phyloP scores from a whole-genome alignment of 2,888 invertebrate genomes.

The Halictus ligatus region DNA sequence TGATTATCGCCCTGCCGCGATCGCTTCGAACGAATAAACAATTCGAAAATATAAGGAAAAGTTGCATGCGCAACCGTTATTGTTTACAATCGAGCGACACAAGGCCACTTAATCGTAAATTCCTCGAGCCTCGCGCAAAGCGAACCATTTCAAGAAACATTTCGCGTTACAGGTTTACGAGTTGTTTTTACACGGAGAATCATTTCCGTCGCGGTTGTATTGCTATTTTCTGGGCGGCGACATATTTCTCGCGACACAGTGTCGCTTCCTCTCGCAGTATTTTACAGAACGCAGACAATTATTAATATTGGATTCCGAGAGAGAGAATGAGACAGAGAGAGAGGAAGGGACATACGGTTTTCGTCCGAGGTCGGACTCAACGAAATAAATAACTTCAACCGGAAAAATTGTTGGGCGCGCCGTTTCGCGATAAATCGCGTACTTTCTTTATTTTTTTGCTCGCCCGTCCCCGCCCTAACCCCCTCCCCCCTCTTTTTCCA shows the following conservation, averaged over 20 bases:
- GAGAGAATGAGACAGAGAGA: not conserved
- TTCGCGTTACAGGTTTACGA: not conserved
- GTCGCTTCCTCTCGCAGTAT: not conserved
- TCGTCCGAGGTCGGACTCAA: not conserved
- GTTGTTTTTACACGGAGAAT: not conserved
- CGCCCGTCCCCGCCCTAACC: not conserved
- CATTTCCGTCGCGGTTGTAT: not conserved
- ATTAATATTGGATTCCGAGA: conserved; percentile 8
- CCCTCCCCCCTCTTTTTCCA: not conserved
- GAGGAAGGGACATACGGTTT: not conserved
- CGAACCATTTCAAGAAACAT: not conserved
- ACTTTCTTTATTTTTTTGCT: conserved; percentile 1
- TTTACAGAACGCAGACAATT: conserved; percentile 13
- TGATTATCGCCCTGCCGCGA: not conserved
- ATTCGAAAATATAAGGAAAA: not conserved
- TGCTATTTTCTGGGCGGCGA: conserved; percentile 3
- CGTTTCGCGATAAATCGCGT: conserved; percentile 2
- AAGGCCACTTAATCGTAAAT: not conserved
- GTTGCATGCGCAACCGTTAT: not conserved
- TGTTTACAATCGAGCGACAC: not conserved
- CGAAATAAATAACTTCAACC: conserved; percentile 1
- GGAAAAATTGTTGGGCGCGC: conserved; percentile 15
- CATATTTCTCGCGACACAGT: conserved; percentile 1
- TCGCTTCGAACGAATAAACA: not conserved
- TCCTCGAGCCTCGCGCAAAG: not conserved